Evolutionary conservation across 2,113 vertebrate species (phyloP).

Genomic region (Donacobius atricapilla): DNA sequence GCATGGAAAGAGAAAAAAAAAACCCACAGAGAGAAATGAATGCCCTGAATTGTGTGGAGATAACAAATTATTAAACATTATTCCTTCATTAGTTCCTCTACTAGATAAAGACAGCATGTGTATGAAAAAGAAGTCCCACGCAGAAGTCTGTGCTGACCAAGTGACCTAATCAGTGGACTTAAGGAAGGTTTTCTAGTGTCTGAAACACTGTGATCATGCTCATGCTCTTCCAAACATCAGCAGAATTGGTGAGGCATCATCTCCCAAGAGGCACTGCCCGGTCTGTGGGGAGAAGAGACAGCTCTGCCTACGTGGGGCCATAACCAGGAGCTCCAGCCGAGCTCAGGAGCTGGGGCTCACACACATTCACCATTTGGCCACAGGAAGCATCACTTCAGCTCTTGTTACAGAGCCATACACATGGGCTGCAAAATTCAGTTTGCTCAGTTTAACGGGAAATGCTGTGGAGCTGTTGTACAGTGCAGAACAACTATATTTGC

Average conservation of each 20-base stretch:
- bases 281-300: not conserved
- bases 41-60: too few relatives aligned
- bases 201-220: not conserved
- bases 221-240: not conserved
- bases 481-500: not conserved
- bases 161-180: not conserved
- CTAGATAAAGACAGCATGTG: fast-evolving
- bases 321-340: not conserved
- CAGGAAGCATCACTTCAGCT: not conserved
- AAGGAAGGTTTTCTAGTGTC: not conserved
- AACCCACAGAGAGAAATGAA: too few relatives aligned
- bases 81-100: not conserved
- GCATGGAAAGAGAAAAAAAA: not conserved
- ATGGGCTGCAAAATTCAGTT: not conserved
- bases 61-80: not conserved
- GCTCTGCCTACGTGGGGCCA: not conserved
- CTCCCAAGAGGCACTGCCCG: not conserved
- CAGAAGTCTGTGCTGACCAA: not conserved
- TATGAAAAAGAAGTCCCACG: not conserved
- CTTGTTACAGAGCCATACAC: not conserved
- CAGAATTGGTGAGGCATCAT: not conserved
- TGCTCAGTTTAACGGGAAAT: not conserved
- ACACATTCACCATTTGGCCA: constrained; percentile 7
- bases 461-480: not conserved
- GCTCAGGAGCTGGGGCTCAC: not conserved